These are phyloP conservation scores for Drosophila burlai DNA, from an alignment of 1,140 invertebrate genomes.

Conservation along the genomic window DNA sequence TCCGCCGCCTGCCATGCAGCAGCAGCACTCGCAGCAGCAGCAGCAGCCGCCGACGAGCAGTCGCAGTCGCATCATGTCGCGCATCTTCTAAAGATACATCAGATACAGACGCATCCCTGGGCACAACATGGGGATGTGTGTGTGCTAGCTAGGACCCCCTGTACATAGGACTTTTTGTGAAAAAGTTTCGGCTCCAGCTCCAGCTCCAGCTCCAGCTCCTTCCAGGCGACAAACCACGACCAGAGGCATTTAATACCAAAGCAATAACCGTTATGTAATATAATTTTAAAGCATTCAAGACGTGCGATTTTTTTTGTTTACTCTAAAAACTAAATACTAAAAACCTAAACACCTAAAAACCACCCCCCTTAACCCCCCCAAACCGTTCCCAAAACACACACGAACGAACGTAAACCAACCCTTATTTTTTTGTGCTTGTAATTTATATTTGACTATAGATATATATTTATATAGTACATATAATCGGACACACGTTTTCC, in stretches of 20 bases:
- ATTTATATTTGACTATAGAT: constrained; percentile 35
- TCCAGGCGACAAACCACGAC: constrained; percentile 68
- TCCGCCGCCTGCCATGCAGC: constrained; percentile 18
- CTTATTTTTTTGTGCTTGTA: constrained; percentile 53
- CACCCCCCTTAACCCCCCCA: not conserved
- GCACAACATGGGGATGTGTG: not conserved
- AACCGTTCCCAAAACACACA: not conserved
- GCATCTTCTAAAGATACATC: constrained; percentile 80
- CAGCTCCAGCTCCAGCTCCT: constrained; percentile 30
- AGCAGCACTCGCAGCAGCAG: constrained; percentile 22
- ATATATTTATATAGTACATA: constrained; percentile 25
- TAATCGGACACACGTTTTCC: constrained; percentile 72
- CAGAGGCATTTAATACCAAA: constrained; percentile 84
- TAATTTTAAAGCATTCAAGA: constrained; percentile 69
- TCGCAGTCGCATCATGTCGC: constrained; percentile 81
- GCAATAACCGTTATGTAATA: constrained; percentile 83
- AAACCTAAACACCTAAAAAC: not conserved
- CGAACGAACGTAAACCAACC: constrained; percentile 9
- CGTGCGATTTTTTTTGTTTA: constrained; percentile 39
- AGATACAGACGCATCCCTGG: not conserved
- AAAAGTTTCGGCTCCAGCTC: constrained; percentile 21
- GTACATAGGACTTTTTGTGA: constrained; percentile 63
- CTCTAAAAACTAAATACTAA: constrained; percentile 2
- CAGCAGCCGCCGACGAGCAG: constrained; percentile 49
- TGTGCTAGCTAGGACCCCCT: constrained; percentile 9